Percentiles rank a stretch among this genome's conserved stretches.
These are phyloP conservation scores for Melipona beecheii DNA, from an alignment of 2,888 invertebrate species.

Conservation along the genomic window DNA sequence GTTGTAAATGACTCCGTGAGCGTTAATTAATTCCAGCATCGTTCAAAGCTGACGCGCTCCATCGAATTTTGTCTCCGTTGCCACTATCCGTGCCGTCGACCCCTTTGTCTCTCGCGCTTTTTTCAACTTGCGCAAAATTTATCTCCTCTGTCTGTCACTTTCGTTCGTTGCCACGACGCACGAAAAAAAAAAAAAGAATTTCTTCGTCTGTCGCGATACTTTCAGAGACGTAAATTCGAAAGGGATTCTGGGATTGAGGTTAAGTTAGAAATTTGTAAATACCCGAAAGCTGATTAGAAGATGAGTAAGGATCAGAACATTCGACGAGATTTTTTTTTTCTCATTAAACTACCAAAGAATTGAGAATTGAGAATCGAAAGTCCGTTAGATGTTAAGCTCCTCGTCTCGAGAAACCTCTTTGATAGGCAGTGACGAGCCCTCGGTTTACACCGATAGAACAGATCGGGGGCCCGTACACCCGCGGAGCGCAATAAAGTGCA, in stretches of 20 bases:
- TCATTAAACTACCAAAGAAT: too few species aligned
- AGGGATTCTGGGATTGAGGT: too few species aligned
- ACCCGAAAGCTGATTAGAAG: too few species aligned
- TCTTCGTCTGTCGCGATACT: too few species aligned
- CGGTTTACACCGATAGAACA: constrained; percentile 13
- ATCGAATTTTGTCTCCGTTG: constrained; percentile 8
- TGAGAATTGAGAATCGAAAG: too few species aligned
- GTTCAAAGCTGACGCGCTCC: neutral
- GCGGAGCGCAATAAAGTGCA: constrained; percentile 14
- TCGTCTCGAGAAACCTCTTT: neutral
- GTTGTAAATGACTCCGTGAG: constrained; percentile 39
- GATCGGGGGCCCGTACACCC: neutral
- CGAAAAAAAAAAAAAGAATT: too few species aligned
- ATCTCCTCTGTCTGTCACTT: neutral
- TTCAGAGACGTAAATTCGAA: too few species aligned
- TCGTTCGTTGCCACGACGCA: too few species aligned
- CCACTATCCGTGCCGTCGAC: neutral
- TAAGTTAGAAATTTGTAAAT: too few species aligned
- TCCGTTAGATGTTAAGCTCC: neutral
- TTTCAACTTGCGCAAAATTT: neutral
- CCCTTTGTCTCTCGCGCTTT: neutral
- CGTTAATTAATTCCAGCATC: constrained; percentile 47
- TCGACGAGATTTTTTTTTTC: too few species aligned
- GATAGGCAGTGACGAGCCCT: neutral
- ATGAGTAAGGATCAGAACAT: too few species aligned